Base-by-base conservation (phyloP, 2,888 invertebrate genomes). In the Anoncus sp. region DNA sequence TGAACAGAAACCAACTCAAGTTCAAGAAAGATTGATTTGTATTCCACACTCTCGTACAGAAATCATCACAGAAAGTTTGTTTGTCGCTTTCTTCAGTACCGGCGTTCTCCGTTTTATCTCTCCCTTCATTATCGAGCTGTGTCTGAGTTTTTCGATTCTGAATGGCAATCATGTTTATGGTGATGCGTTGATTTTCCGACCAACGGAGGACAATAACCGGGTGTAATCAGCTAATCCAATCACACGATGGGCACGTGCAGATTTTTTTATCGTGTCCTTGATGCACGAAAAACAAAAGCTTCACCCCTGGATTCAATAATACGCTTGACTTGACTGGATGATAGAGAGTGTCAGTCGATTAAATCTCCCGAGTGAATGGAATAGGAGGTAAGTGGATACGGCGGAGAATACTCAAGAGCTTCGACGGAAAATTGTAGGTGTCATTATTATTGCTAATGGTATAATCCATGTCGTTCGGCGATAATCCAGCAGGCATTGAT, bases 201-300 rank as follows among this genome's bases (percentile, higher is more conserved):
- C 31, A 12, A 24, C 72, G 35, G 53, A 22, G 31, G 43, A 55
- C 38, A 22, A 16, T 40, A 55, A 47, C 53, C 31, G 45, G 43
- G 53, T 47, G 55, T 47, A 45, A 72, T 57, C 18, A 38, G 38
- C 63, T 72, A 38, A 72, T 72, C 55, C 63, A 65, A 47, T 43
- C 31, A 31, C 55, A 57, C 27, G 55, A 7, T 45, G 49, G 27
- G 47, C 35, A 27, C 6, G 2, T 27, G 14, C 2, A 22, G 12
- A 27, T n/a, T 24, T 51, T 47, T 47, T 2, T 2, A 47, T 27
- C 16, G 24, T 24, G 14, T 27, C 14, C 51, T 22, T 9, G 22
- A 47, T 47, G 18, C 20, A 20, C 9, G 20, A 10, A 20, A 47
- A 22, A 2, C 18, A 20, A 9, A 47, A 49, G 31, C 45, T 24